These are phyloP conservation scores for Bombus polaris DNA, from an alignment of 1,140 invertebrate species.

Conservation along the genomic window DNA sequence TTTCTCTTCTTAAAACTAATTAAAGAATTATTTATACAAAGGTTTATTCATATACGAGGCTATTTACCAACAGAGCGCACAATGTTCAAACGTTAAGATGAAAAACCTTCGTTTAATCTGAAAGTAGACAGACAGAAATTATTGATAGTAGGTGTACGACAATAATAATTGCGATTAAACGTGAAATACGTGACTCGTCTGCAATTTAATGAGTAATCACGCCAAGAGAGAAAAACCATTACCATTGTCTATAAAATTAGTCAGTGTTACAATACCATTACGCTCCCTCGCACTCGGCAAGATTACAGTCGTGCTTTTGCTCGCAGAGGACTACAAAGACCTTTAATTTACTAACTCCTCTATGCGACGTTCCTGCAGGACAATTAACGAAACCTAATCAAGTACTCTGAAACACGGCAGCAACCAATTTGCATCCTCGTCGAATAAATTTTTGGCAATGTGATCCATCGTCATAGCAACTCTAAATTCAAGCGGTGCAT, in stretches of 20 bases:
- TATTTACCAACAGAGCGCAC: neutral
- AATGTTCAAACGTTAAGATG: neutral
- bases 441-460: constrained; percentile 12
- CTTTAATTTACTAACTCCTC: constrained; percentile 36
- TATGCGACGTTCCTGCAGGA: constrained; percentile 23
- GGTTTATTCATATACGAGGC: neutral
- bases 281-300: constrained; percentile 32
- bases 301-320: constrained; percentile 40
- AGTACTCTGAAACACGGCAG: neutral
- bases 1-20: no score
- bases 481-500: no score
- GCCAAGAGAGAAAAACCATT: constrained; percentile 28
- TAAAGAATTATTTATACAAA: neutral
- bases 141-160: no score
- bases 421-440: neutral
- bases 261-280: constrained; percentile 46
- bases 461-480: neutral
- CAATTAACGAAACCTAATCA: constrained; percentile 50
- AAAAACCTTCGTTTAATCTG: neutral
- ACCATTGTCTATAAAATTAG: constrained; percentile 50
- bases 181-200: neutral
- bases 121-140: neutral
- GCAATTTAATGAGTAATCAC: constrained; percentile 22
- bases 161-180: neutral
- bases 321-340: constrained; percentile 35